A percentile compares a stretch with the other conserved stretches of the same genome.
These are phyloP conservation scores for Anniella stebbinsi DNA, from an alignment of 2,797 vertebrate genomes.

Conservation along the genomic window DNA sequence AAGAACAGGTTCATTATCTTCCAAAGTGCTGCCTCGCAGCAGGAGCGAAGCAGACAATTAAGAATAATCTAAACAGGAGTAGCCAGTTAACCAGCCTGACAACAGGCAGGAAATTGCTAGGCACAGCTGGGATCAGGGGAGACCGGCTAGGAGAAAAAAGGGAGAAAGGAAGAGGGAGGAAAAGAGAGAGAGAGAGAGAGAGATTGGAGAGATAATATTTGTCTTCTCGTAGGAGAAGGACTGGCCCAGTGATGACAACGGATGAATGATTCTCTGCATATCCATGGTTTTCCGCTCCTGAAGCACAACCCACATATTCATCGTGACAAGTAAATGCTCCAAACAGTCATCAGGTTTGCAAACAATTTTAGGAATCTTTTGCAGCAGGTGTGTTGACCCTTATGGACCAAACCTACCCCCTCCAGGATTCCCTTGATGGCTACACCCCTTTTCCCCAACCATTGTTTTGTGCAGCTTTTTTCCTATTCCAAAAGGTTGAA, in stretches of 20 bases:
- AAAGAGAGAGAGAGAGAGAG: background rate
- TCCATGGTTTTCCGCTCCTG: background rate
- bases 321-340: background rate
- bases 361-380: no score
- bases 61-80: conserved; percentile 16
- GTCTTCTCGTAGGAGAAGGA: background rate
- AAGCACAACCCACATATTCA: background rate
- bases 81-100: background rate
- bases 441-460: no score
- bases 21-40: background rate
- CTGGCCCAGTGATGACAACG: background rate
- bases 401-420: no score
- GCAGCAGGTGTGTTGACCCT: no score
- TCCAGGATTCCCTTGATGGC: no score
- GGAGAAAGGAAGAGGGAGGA: accelerated
- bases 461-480: no score
- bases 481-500: no score
- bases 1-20: conserved; percentile 19
- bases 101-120: conserved; percentile 6
- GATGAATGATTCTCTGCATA: background rate
- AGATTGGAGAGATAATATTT: no score
- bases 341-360: no score
- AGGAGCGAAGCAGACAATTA: conserved; percentile 3
- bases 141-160: background rate
- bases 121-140: background rate